Percentiles rank a stretch among this genome's conserved stretches.
These are phyloP conservation scores for Asarcornis scutulata DNA, from an alignment of 2,113 vertebrate species.

Conservation along the genomic window DNA sequence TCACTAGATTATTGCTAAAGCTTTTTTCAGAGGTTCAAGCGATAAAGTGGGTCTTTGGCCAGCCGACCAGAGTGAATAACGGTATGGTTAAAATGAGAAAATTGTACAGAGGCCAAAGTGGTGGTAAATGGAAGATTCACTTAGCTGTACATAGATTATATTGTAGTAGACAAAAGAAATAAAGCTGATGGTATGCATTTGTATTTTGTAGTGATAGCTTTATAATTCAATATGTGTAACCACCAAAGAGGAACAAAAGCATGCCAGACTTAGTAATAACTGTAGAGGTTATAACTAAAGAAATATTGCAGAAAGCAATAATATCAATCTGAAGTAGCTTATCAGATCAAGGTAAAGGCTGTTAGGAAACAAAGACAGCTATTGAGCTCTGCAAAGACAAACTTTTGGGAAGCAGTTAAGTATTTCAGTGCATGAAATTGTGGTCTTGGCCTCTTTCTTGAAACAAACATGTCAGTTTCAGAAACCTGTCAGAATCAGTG, in stretches of 20 bases:
- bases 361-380: background rate
- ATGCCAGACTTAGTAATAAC: background rate
- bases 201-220: conserved; percentile 2
- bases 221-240: conserved; percentile 38
- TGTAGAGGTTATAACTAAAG: background rate
- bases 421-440: background rate
- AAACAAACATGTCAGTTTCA: background rate
- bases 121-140: conserved; percentile 8
- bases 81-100: background rate
- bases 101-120: conserved; percentile 3
- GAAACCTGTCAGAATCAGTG: background rate
- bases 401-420: background rate
- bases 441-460: background rate
- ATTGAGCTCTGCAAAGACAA: background rate
- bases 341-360: background rate
- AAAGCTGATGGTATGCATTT: conserved; percentile 21
- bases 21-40: background rate
- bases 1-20: background rate
- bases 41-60: background rate
- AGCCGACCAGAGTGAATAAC: background rate
- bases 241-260: conserved; percentile 24
- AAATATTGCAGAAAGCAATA: background rate
- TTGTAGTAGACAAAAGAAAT: background rate
- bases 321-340: background rate
- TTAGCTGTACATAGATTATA: background rate